These are phyloP conservation scores for Polypedilum vanderplanki DNA, from an alignment of 1,140 invertebrate genomes.

Conservation along the genomic window DNA sequence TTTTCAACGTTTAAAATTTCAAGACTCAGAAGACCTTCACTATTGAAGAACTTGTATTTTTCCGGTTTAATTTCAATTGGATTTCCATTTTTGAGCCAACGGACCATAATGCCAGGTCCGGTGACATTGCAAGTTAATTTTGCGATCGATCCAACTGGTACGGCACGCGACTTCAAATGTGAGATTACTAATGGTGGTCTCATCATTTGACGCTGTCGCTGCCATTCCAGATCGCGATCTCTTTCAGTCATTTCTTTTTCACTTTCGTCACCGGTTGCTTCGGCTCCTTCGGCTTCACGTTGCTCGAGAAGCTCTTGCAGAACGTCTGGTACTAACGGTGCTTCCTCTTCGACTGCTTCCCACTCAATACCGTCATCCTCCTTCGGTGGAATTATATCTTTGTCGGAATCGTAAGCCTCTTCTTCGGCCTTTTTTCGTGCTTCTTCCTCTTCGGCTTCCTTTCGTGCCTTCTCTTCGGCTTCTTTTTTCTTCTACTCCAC, in stretches of 20 bases:
- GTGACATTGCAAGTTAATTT: constrained; percentile 79
- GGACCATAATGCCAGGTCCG: constrained; percentile 67
- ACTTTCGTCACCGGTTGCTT: constrained; percentile 33
- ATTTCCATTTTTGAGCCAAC: constrained; percentile 76
- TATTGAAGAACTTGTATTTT: constrained; percentile 41
- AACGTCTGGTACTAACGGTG: constrained; percentile 18
- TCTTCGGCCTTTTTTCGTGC: constrained; percentile 32
- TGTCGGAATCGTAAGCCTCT: constrained; percentile 30
- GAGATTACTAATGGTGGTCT: constrained; percentile 47
- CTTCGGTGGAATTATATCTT: constrained; percentile 25
- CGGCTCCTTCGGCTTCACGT: constrained; percentile 33
- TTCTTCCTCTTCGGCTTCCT: constrained; percentile 36
- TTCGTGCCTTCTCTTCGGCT: constrained; percentile 39
- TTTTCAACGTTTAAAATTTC: constrained; percentile 51
- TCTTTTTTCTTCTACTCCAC: constrained; percentile 37
- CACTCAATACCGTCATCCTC: constrained; percentile 29
- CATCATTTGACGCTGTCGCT: constrained; percentile 38
- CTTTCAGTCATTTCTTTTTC: constrained; percentile 36
- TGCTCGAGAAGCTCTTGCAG: constrained; percentile 30
- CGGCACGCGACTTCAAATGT: constrained; percentile 67
- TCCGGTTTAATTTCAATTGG: constrained; percentile 38
- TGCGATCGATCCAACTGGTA: constrained; percentile 64
- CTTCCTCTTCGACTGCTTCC: constrained; percentile 32
- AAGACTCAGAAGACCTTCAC: constrained; percentile 57
- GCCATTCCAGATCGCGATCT: constrained; percentile 43